Evolutionary conservation across 1,140 invertebrate species (phyloP), one percentile per base, ranked within the genome.

Genomic region (Formica selysi): DNA sequence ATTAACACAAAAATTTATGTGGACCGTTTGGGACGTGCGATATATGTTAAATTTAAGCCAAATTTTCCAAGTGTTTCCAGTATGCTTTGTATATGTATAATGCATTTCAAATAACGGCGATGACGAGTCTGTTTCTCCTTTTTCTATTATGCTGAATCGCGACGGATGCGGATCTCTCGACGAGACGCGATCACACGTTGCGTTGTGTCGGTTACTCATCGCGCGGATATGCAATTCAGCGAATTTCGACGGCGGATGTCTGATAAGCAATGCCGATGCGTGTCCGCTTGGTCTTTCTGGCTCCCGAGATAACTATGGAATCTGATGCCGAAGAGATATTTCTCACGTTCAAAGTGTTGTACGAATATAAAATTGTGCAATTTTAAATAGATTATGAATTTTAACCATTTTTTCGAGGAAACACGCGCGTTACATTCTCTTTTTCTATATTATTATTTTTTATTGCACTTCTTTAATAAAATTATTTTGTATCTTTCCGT

Each of bases 181-280:
- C 41, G 8, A 59, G n/a, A 57, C 61, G 26, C 32, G 48, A n/a
- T 36, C 29, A 19, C 10, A 64, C 76, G 76, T 44, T 13, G 26
- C 54, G 79, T 74, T 68, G 67, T 61, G 54, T 57, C 36, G 3
- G 67, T 81, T 81, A 73, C 48, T 81, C 79, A 81, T 83, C 79
- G 68, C 29, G 68, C 54, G 68, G 67, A 83, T 73, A 81, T 74
- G 79, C 79, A 62, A 83, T 74, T 83, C 79, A 74, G 79, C 79
- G 44, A 61, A 54, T 83, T 83, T 83, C 26, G 79, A 83, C 79
- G 68, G n/a, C 79, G 79, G 79, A 83, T 81, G 79, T 73, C 78
- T 59, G 79, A 81, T 65, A 65, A 83, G 57, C 81, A 70, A 70
- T 70, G 76, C 64, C 76, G 76, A 57, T 41, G 65, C 64, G n/a